Conservation (phyloP, 2,797 vertebrate species). For the Ceryle rudis region DNA sequence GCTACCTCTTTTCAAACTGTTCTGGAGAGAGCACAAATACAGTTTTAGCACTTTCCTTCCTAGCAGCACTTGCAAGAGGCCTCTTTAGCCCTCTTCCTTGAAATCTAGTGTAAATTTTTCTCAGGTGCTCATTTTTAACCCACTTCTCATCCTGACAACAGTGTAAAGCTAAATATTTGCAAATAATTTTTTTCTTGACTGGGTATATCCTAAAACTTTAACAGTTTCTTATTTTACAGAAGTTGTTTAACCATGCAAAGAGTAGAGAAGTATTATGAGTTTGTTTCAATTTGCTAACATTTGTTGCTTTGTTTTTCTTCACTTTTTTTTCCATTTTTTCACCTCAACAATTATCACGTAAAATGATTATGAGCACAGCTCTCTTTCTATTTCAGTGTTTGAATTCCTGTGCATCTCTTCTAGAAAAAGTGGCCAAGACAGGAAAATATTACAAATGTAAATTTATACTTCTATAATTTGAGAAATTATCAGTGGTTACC, state of each 20-base stretch:
- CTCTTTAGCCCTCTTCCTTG: neutral
- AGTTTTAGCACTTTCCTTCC: neutral
- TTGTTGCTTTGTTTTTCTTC: neutral
- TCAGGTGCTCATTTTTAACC: neutral
- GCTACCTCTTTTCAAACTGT: neutral
- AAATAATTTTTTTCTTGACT: neutral
- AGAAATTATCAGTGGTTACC: neutral
- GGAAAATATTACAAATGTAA: neutral
- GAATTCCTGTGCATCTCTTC: neutral
- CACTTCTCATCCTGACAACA: neutral
- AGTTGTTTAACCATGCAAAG: neutral
- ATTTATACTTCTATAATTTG: neutral
- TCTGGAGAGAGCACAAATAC: neutral
- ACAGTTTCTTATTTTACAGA: neutral
- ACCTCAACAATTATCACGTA: neutral
- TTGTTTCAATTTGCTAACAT: neutral
- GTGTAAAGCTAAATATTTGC: neutral
- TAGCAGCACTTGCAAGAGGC: neutral
- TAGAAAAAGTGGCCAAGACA: neutral
- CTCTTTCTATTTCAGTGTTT: neutral
- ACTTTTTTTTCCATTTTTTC: neutral
- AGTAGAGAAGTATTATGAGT: neutral
- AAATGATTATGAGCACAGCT: neutral
- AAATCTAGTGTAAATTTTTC: neutral
- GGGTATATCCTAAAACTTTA: neutral